Percentiles rank a stretch among this genome's conserved stretches.
These are phyloP conservation scores for Porites australiensis DNA, from an alignment of 64 coral and sea anemone genomes.

Conservation along the genomic window DNA sequence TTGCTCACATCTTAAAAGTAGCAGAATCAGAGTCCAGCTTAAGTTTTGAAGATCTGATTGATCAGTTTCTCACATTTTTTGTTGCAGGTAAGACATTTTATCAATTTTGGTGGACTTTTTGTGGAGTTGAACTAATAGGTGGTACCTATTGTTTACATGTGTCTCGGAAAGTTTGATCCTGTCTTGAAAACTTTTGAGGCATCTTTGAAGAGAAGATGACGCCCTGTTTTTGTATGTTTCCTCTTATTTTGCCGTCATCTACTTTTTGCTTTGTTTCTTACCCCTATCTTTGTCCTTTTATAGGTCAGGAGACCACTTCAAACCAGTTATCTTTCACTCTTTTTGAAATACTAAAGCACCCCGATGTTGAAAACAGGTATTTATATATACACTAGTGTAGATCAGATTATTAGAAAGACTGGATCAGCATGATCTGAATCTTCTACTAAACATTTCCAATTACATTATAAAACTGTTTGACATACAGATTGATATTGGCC, in stretches of 20 bases:
- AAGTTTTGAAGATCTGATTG: conserved; percentile 65
- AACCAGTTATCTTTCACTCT: conserved; percentile 79
- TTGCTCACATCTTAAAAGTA: conserved; percentile 71
- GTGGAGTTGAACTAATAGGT: too few species aligned
- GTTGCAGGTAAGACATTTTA: conserved; percentile 52
- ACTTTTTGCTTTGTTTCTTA: neutral
- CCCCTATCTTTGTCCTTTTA: neutral
- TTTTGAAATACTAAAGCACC: conserved; percentile 75
- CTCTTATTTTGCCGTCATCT: too few species aligned
- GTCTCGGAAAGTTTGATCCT: too few species aligned
- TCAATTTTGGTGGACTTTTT: neutral
- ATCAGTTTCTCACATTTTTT: conserved; percentile 86
- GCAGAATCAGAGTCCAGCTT: conserved; percentile 40
- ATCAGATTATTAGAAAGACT: too few species aligned
- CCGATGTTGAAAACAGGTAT: conserved; percentile 73
- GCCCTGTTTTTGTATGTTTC: neutral
- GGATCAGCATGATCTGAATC: too few species aligned
- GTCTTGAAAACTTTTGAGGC: too few species aligned
- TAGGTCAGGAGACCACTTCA: conserved; percentile 83
- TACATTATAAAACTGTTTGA: too few species aligned
- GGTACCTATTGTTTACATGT: too few species aligned
- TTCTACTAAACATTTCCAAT: too few species aligned
- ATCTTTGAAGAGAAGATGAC: too few species aligned
- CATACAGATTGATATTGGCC: too few species aligned
- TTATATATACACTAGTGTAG: too few species aligned